Conservation (phyloP, 2,797 vertebrate genomes). For the Naso thynnoides region DNA sequence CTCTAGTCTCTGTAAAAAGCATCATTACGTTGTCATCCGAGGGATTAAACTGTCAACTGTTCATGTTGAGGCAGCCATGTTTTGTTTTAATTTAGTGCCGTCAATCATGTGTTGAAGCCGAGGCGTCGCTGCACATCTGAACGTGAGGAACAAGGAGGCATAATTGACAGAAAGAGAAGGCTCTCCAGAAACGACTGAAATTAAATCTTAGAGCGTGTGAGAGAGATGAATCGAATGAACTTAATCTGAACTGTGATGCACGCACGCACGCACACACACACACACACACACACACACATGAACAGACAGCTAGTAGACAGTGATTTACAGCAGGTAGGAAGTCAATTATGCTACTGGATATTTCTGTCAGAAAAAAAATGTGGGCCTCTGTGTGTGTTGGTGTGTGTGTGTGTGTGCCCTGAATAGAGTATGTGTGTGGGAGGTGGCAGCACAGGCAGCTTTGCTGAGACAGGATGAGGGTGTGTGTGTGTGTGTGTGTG, state of each 20-base stretch:
- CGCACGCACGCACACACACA: conserved; percentile 11
- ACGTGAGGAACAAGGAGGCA: conserved; percentile 27
- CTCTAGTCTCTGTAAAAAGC: conserved; percentile 4
- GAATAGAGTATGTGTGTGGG: conserved; percentile 61
- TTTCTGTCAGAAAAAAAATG: conserved; percentile 47
- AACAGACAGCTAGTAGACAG: conserved; percentile 48
- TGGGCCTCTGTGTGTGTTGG: conserved; percentile 9
- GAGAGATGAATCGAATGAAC: conserved; percentile 56
- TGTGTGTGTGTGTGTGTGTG: conserved; percentile 51
- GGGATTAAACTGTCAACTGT: conserved; percentile 35
- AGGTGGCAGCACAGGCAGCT: conserved; percentile 68
- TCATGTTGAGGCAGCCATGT: conserved; percentile 15
- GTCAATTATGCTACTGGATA: conserved; percentile 61
- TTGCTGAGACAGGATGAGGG: conserved; percentile 64
- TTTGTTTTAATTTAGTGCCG: conserved; percentile 61
- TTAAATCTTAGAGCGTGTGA: conserved; percentile 15
- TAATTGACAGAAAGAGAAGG: conserved; percentile 10
- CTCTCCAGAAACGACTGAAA: conserved; percentile 40
- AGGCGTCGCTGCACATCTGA: not conserved
- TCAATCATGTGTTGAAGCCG: conserved; percentile 40
- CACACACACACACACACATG: conserved; percentile 8
- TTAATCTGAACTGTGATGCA: conserved; percentile 45
- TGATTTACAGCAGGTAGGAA: conserved; percentile 67
- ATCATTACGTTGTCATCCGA: conserved; percentile 14
- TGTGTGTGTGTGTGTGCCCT: conserved; percentile 28